Evolutionary conservation across 2,888 invertebrate species (phyloP).

Genomic region (Morpho helenor): DNA sequence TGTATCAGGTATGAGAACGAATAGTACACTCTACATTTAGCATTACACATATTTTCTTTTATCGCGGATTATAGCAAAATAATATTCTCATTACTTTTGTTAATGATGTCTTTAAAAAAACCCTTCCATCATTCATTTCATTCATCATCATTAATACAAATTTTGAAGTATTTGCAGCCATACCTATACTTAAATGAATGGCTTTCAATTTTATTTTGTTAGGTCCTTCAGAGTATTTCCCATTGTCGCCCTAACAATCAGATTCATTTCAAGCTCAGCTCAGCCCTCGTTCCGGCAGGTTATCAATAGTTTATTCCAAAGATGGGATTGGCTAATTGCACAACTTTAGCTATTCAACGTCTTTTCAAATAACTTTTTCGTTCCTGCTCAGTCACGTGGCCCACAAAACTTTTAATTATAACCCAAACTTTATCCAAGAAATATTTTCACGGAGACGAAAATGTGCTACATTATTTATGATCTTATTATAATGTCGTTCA

Average conservation of each 20-base stretch:
- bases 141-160: no score
- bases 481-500: background rate
- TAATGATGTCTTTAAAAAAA: no score
- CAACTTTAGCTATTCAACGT: background rate
- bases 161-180: no score
- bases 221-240: background rate
- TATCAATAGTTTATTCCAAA: slow-evolving; percentile 1
- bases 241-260: background rate
- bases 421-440: background rate
- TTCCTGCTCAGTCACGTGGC: background rate
- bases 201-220: no score
- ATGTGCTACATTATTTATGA: background rate
- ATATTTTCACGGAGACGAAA: background rate
- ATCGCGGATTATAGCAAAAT: no score
- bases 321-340: slow-evolving; percentile 1
- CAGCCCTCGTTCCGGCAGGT: background rate
- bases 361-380: background rate
- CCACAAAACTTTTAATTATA: slow-evolving; percentile 1
- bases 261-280: background rate
- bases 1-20: no score
- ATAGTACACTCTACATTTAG: no score
- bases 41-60: no score
- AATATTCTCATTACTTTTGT: no score
- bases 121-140: no score
- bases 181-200: no score